Evolutionary conservation across 2,113 vertebrate genomes (phyloP).

Genomic region (Leptobrachium ailaonicum): DNA sequence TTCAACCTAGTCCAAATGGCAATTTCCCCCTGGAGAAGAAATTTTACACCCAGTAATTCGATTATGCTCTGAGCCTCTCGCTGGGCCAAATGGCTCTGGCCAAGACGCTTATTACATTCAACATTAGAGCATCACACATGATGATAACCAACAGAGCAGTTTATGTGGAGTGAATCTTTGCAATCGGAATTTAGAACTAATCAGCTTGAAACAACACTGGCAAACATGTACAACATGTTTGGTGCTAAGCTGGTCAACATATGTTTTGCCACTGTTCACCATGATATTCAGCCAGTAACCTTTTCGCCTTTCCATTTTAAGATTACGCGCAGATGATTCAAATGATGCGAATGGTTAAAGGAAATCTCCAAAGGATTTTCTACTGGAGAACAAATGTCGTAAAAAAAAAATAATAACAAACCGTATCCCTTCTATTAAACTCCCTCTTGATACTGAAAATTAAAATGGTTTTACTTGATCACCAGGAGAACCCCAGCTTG

Average conservation of each 20-base stretch:
- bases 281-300: conserved; percentile 14
- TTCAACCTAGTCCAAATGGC: too few species aligned
- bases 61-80: too few species aligned
- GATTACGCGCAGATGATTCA: conserved; percentile 11
- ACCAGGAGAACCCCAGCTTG: too few species aligned
- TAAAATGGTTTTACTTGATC: neutral
- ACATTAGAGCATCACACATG: conserved; percentile 16
- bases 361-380: conserved; percentile 29
- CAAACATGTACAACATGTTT: conserved; percentile 11
- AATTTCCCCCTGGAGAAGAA: too few species aligned
- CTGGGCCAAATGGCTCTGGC: too few species aligned
- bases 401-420: neutral
- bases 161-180: neutral
- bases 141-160: neutral
- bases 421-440: neutral
- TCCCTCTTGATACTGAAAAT: neutral
- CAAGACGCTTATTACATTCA: too few species aligned
- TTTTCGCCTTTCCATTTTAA: conserved; percentile 10
- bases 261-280: conserved; percentile 21
- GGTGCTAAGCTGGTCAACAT: conserved; percentile 16
- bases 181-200: conserved; percentile 4
- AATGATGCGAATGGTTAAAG: conserved; percentile 12
- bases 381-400: neutral
- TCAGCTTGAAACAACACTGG: conserved; percentile 1
- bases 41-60: too few species aligned